Evolutionary conservation across 2,113 vertebrate genomes (phyloP).

Genomic region (Myodes glareolus): DNA sequence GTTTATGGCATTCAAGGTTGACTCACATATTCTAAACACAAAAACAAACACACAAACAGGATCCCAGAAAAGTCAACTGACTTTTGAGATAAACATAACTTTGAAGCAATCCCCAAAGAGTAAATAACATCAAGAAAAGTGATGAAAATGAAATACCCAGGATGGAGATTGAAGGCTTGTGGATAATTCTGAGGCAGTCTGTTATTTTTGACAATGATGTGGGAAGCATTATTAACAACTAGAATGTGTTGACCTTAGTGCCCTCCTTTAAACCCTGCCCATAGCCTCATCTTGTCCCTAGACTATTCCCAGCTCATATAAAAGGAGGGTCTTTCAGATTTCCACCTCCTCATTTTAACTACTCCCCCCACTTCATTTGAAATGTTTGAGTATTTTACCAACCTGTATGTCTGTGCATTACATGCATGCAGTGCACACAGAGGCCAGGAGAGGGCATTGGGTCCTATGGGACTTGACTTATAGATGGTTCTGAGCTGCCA

Average conservation of each 20-base stretch:
- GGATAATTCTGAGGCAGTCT: not conserved
- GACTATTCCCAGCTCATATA: not conserved
- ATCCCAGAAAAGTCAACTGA: not conserved
- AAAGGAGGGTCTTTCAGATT: not conserved
- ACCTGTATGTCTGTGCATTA: not conserved
- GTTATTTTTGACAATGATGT: not conserved
- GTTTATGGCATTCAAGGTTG: not conserved
- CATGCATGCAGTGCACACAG: not conserved
- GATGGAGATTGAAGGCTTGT: not conserved
- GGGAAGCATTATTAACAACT: not conserved
- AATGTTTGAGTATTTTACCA: not conserved
- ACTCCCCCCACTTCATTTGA: no score
- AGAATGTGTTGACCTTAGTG: not conserved
- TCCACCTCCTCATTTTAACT: no score
- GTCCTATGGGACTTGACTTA: no score
- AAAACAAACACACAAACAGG: not conserved
- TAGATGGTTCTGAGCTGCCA: not conserved
- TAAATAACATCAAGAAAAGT: not conserved
- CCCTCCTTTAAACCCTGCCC: not conserved
- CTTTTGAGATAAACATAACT: not conserved
- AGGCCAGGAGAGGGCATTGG: not conserved
- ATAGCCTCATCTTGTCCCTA: not conserved
- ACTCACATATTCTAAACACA: conserved; percentile 8
- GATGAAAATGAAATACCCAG: not conserved
- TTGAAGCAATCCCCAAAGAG: not conserved